Evolutionary conservation across 2,113 vertebrate species (phyloP), one percentile per base, ranked within the genome.

Genomic region (Brachyistius frenatus): DNA sequence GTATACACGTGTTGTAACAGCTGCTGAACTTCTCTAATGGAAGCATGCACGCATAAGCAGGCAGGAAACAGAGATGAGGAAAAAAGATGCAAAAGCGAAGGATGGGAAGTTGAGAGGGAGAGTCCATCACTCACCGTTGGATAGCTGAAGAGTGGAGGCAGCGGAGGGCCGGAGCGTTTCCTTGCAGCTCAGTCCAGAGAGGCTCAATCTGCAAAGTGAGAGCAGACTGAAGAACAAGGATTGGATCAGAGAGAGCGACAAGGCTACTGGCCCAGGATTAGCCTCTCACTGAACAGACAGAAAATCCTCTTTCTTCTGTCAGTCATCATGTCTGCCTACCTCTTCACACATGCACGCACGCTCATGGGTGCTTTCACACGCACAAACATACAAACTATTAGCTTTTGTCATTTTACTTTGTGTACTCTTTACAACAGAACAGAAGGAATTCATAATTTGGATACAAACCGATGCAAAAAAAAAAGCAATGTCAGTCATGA

Each of bases 301-400:
- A 75, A 76, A 93, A 91, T 91, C 90, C 91, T 90, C 86, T 93
- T 91, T 84, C 65, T 81, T 56, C 76, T 85, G 86, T 85, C 86
- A 86, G 37, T 91, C 85, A 85, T 57, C 73, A 84, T 85, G 79
- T 88, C 84, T 80, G 64, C 33, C 66, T 84, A 30, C 71, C 64
- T 78, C 65, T 56, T 76, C 66, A 83, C 57, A 78, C 64, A 9
- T 44, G 41, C 7, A 44, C 41, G 1, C 37, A 5, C 8, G 37
- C 37, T 7, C 37, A 39, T 8, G 8, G 7, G 41, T 9, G 37
- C 7, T 44, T 44, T 23, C 23, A 23, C 23, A 23, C 23, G 23
- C 23, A 23, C 5, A 44, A 44, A 9, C 41, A 44, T 44, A 44
- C 41, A 44, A 44, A 6, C 41, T 44, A 23, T 23, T 10, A 44